A percentile compares a stretch with the other conserved stretches of the same genome.
These are phyloP conservation scores for Trachymyrmex cornetzi DNA, from an alignment of 1,140 invertebrate species.

Conservation along the genomic window DNA sequence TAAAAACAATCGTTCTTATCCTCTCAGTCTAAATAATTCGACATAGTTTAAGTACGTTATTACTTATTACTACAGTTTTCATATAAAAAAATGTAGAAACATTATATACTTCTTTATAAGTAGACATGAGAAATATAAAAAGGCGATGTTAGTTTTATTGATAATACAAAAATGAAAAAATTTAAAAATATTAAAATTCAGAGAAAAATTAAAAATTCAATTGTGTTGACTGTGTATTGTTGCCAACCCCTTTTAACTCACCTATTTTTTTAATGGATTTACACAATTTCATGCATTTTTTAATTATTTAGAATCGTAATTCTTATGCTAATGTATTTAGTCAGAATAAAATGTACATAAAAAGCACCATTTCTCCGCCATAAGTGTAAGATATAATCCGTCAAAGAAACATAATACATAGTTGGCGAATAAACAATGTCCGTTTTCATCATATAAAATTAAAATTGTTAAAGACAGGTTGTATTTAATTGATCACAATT, in stretches of 20 bases:
- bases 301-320: not conserved
- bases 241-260: not conserved
- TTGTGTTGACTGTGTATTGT: not conserved
- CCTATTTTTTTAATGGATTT: not conserved
- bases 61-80: not conserved
- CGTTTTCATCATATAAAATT: conserved; percentile 28
- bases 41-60: conserved; percentile 9
- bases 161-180: not conserved
- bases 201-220: conserved; percentile 23
- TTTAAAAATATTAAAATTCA: conserved; percentile 1
- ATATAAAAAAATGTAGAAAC: conserved; percentile 11
- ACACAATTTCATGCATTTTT: conserved; percentile 44
- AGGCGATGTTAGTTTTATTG: not conserved
- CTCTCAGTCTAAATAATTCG: not conserved
- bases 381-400: conserved; percentile 23
- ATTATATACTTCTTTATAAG: conserved; percentile 38
- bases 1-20: not conserved
- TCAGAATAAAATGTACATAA: conserved; percentile 36
- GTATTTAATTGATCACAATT: conserved; percentile 3
- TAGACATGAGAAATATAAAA: conserved; percentile 1
- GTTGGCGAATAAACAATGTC: conserved; percentile 27
- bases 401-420: conserved; percentile 14
- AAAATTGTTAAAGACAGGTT: not conserved
- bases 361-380: conserved; percentile 35
- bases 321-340: conserved; percentile 22